Percentiles rank a stretch among this genome's conserved stretches.
Evolutionary conservation across 2,888 invertebrate genomes (phyloP).

Genomic region (Hermodice carunculata): DNA sequence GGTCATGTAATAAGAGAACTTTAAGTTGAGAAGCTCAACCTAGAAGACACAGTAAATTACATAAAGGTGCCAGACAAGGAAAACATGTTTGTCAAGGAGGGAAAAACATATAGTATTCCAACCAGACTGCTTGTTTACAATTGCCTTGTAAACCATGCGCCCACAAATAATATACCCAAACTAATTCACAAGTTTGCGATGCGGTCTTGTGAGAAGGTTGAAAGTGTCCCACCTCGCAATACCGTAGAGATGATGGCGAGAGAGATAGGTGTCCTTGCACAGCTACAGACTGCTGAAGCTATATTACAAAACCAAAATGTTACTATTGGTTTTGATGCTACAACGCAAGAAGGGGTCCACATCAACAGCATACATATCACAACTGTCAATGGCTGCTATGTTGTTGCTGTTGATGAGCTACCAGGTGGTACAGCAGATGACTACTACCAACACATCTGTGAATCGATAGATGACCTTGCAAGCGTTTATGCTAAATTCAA

Average conservation of each 20-base stretch:
- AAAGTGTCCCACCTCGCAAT: neutral
- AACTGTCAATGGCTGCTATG: conserved; percentile 8
- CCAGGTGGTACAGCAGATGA: conserved; percentile 32
- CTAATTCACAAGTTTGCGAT: neutral
- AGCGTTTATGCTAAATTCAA: conserved; percentile 12
- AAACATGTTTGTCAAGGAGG: no score
- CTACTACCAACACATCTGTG: conserved; percentile 24
- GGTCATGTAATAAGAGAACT: no score
- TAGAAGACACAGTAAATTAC: no score
- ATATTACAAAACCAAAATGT: conserved; percentile 11
- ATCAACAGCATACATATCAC: conserved; percentile 35
- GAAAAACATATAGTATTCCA: no score
- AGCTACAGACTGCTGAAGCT: conserved; percentile 22
- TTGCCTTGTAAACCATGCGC: neutral
- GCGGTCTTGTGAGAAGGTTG: neutral
- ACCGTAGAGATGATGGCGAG: conserved; percentile 23
- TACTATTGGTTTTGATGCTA: conserved; percentile 34
- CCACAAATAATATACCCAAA: conserved; percentile 2
- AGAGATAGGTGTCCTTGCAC: conserved; percentile 21
- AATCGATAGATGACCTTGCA: conserved; percentile 17
- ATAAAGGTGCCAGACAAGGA: no score
- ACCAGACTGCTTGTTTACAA: no score
- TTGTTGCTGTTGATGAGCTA: conserved; percentile 28
- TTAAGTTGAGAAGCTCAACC: no score
- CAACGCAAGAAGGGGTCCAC: conserved; percentile 33